Base-by-base conservation (phyloP, 1,140 invertebrate species). In the Drosophila repleta region DNA sequence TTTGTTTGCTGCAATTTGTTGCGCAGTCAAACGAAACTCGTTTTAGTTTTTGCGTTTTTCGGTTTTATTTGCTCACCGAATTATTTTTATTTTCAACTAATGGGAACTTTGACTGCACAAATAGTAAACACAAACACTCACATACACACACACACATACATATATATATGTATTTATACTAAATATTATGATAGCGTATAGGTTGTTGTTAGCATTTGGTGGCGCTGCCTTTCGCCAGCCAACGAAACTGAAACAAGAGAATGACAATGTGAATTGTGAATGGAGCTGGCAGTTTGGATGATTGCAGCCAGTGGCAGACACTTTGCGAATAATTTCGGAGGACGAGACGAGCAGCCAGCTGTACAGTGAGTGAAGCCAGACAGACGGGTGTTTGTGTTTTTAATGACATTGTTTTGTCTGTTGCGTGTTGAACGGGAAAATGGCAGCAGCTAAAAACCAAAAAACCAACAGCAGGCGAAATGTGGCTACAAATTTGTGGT, bases 51-150 rank as follows among this genome's bases (percentile, higher is more conserved):
- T 46, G 21, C n/a, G 7, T 45, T 69, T 52, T 63, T 52, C 18
- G 63, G 51, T 43, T 43, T 43, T 55, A 64, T 70, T 72, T 66
- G 45, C 55, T 41, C n/a, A 45, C 35, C 72, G 67, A 70, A 66
- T 63, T 60, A 64, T 72, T 61, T 80, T 49, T 67, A 74, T 76
- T 69, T 67, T 53, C 45, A 43, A 20, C 43, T 72, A 85, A 85
- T 82, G 83, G 51, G 74, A 87, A 87, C 82, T 85, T 87, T 87
- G 82, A 87, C 82, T 87, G 70, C 24, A 35, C 39, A 73, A 46
- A 46, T 48, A 52, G 26, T 49, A 56, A 49, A 49, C 21, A 24
- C 24, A 46, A 43, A 24, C 62, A 60, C 43, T 32, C 17, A 76
- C 35, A 65, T 43, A 62, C 57, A 60, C 43, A 37, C 17, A 76